Evolutionary conservation across 2,888 invertebrate species (phyloP).

Genomic region (Pristionchus fissidentatus): DNA sequence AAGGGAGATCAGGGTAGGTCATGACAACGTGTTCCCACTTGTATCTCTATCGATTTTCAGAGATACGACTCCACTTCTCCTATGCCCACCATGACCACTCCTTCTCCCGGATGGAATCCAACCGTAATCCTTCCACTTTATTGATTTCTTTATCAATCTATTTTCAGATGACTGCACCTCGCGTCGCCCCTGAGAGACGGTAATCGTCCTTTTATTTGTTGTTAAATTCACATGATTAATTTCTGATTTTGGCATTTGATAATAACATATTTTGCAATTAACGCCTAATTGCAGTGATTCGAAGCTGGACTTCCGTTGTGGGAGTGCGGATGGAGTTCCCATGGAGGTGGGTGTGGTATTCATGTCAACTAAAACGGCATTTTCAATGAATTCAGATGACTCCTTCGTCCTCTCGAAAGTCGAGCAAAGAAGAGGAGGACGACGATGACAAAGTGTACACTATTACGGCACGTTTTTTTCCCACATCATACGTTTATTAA

Average conservation of each 20-base stretch:
- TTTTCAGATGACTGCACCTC: slow-evolving; percentile 25
- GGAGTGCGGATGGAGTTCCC: background rate
- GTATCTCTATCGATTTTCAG: background rate
- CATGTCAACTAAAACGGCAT: background rate
- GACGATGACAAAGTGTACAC: background rate
- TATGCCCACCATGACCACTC: background rate
- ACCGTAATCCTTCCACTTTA: background rate
- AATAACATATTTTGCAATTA: background rate
- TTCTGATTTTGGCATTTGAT: background rate
- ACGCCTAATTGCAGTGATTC: background rate
- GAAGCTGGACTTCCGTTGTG: background rate
- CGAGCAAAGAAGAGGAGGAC: background rate
- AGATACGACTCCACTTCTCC: slow-evolving; percentile 9
- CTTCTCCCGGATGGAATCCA: slow-evolving; percentile 13
- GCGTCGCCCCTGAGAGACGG: background rate
- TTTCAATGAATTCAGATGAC: background rate
- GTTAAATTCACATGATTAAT: background rate
- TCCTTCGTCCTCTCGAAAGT: background rate
- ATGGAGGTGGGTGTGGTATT: background rate
- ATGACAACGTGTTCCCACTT: background rate
- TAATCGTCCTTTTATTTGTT: background rate
- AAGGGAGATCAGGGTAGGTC: slow-evolving; percentile 3
- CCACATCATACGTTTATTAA: background rate
- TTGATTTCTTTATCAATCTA: background rate
- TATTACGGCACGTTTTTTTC: background rate